Percentiles rank a stretch among this genome's conserved stretches.
These are phyloP conservation scores for Sinocyclocheilus anshuiensis DNA, from an alignment of 2,113 vertebrate species.

Conservation along the genomic window DNA sequence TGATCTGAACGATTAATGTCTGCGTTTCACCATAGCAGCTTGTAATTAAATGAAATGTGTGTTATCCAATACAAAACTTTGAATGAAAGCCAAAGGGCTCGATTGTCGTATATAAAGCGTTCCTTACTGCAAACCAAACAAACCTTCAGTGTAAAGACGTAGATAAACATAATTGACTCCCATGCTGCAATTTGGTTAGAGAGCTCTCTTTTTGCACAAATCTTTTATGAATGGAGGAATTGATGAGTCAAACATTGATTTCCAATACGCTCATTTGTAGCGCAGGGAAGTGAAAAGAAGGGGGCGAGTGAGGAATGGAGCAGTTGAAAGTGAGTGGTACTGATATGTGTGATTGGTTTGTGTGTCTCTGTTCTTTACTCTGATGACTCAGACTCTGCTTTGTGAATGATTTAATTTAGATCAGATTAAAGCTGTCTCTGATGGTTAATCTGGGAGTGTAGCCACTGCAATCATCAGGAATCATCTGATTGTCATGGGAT, in stretches of 20 bases:
- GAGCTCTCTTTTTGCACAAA: constrained; percentile 26
- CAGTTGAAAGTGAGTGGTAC: background rate
- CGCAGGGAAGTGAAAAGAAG: constrained; percentile 3
- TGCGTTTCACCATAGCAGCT: background rate
- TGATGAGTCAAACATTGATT: constrained; percentile 43
- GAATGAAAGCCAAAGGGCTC: background rate
- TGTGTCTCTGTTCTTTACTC: constrained; percentile 19
- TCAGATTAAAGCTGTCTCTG: constrained; percentile 41
- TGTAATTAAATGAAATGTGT: background rate
- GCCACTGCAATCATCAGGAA: constrained; percentile 35
- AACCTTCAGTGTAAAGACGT: background rate
- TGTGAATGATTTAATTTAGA: constrained; percentile 47
- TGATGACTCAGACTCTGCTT: constrained; percentile 35
- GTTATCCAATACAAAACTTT: background rate
- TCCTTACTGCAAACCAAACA: constrained; percentile 29
- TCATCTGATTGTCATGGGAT: constrained; percentile 40
- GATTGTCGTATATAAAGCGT: background rate
- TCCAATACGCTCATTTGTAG: constrained; percentile 40
- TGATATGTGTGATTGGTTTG: background rate
- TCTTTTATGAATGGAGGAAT: constrained; percentile 48
- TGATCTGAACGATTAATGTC: background rate
- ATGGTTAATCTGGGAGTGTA: constrained; percentile 36
- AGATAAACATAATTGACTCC: constrained; percentile 4
- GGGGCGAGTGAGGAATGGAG: background rate
- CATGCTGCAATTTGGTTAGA: constrained; percentile 31